A percentile compares a stretch with the other conserved stretches of the same genome.
phyloP scores from a whole-genome alignment of 2,797 vertebrate species.

The Acanthurus leucopareius region DNA sequence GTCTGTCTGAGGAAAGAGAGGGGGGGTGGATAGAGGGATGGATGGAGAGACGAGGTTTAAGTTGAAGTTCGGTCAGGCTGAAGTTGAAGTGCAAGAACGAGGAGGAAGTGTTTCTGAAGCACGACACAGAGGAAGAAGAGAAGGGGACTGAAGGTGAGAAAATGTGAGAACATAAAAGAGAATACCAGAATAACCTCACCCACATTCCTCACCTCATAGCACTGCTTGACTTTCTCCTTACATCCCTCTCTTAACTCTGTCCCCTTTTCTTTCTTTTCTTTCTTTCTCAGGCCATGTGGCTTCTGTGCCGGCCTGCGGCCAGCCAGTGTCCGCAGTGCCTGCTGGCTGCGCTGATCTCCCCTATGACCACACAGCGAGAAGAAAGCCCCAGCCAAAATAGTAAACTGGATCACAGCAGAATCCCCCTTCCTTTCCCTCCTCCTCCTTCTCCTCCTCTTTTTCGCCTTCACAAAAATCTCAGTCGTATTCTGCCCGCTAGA shows the following conservation, averaged over 20 bases:
- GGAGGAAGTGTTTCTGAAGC: slow-evolving; percentile 31
- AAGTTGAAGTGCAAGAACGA: slow-evolving; percentile 71
- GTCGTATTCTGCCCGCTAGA: slow-evolving; percentile 65
- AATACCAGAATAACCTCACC: slow-evolving; percentile 62
- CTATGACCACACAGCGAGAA: slow-evolving; percentile 84
- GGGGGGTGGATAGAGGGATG: slow-evolving; percentile 38
- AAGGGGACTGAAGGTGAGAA: slow-evolving; percentile 23
- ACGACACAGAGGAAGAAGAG: slow-evolving; percentile 20
- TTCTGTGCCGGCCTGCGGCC: slow-evolving; percentile 70
- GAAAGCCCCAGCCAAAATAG: slow-evolving; percentile 81
- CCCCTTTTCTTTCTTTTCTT: slow-evolving; percentile 9
- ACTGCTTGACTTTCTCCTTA: slow-evolving; percentile 31
- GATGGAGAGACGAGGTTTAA: slow-evolving; percentile 62
- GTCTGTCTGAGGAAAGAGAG: slow-evolving; percentile 81
- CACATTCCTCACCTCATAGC: slow-evolving; percentile 53
- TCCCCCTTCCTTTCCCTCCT: slow-evolving; percentile 40
- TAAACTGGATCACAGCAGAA: slow-evolving; percentile 80
- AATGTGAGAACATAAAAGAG: slow-evolving; percentile 54
- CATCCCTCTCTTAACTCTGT: slow-evolving; percentile 33
- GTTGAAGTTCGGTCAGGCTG: slow-evolving; percentile 53
- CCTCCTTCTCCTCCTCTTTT: slow-evolving; percentile 42
- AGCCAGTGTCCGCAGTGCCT: slow-evolving; percentile 70
- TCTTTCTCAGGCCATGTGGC: slow-evolving; percentile 65
- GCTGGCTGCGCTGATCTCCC: slow-evolving; percentile 66
- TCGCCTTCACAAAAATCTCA: slow-evolving; percentile 69